phyloP scores from a whole-genome alignment of 2,888 invertebrate genomes.

The Brachypterus glaber region DNA sequence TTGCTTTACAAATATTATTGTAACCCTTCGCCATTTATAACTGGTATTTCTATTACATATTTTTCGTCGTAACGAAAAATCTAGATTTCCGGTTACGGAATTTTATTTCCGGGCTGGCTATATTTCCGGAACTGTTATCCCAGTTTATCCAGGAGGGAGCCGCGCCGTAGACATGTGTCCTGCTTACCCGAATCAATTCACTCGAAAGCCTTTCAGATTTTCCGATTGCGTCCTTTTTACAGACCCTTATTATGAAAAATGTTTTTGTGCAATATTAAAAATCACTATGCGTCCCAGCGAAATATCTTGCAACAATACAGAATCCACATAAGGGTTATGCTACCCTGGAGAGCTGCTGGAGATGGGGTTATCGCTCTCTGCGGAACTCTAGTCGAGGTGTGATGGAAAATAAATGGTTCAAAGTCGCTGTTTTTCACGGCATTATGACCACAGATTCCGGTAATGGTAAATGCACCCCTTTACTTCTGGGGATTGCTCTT shows the following conservation, averaged over 20 bases:
- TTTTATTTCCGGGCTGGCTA: conserved; percentile 42
- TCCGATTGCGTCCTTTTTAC: conserved; percentile 28
- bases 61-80: conserved; percentile 38
- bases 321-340: conserved; percentile 40
- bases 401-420: conserved; percentile 38
- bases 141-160: conserved; percentile 47
- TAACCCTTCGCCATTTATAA: conserved; percentile 18
- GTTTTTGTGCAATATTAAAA: conserved; percentile 36
- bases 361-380: conserved; percentile 52
- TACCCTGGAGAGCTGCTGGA: conserved; percentile 40
- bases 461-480: conserved; percentile 26
- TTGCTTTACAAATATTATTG: no score
- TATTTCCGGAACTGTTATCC: conserved; percentile 50
- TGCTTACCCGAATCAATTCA: conserved; percentile 45
- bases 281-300: conserved; percentile 40
- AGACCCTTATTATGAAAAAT: conserved; percentile 19
- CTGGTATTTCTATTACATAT: conserved; percentile 19
- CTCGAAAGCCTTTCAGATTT: conserved; percentile 33
- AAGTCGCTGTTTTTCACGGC: conserved; percentile 32
- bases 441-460: conserved; percentile 34
- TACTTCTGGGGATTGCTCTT: no score
- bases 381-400: conserved; percentile 41
- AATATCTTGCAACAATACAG: conserved; percentile 22
- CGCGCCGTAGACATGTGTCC: conserved; percentile 46
- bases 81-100: conserved; percentile 47